Conservation (phyloP, 1,140 invertebrate species). For the Drosophila quadrilineata region DNA sequence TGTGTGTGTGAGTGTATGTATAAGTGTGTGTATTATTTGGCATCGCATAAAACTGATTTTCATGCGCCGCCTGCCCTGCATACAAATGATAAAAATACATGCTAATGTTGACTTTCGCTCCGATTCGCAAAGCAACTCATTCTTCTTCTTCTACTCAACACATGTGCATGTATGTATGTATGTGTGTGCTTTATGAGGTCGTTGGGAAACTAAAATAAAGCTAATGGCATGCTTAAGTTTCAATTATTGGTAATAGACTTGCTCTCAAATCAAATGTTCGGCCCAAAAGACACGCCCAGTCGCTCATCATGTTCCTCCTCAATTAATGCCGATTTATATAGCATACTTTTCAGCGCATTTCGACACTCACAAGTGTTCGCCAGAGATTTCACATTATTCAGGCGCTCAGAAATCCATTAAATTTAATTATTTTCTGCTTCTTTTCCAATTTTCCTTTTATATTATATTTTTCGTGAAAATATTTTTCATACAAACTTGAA, state of each 20-base stretch:
- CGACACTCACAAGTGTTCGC: too few species aligned
- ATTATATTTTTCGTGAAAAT: too few species aligned
- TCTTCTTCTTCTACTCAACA: background rate
- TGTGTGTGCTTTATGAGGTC: slow-evolving; percentile 41
- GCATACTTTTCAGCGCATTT: background rate
- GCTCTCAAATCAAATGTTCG: slow-evolving; percentile 41
- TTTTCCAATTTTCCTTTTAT: too few species aligned
- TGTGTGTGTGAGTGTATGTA: background rate
- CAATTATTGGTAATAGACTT: slow-evolving; percentile 75
- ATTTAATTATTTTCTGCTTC: too few species aligned
- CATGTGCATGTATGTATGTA: background rate
- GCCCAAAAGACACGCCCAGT: too few species aligned
- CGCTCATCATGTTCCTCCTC: too few species aligned
- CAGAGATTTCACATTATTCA: too few species aligned
- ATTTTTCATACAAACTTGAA: too few species aligned
- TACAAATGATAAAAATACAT: slow-evolving; percentile 77
- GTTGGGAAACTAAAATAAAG: slow-evolving; percentile 50
- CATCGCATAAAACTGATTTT: slow-evolving; percentile 64
- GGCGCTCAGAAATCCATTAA: too few species aligned
- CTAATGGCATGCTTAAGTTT: slow-evolving; percentile 76
- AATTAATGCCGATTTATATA: background rate
- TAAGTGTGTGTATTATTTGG: too few species aligned
- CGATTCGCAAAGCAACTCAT: slow-evolving; percentile 6
- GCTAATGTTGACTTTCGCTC: slow-evolving; percentile 46
- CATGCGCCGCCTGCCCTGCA: slow-evolving; percentile 69